Percentiles rank a stretch among this genome's conserved stretches.
Evolutionary conservation across 2,797 vertebrate genomes (phyloP).

Genomic region (Lemur catta): DNA sequence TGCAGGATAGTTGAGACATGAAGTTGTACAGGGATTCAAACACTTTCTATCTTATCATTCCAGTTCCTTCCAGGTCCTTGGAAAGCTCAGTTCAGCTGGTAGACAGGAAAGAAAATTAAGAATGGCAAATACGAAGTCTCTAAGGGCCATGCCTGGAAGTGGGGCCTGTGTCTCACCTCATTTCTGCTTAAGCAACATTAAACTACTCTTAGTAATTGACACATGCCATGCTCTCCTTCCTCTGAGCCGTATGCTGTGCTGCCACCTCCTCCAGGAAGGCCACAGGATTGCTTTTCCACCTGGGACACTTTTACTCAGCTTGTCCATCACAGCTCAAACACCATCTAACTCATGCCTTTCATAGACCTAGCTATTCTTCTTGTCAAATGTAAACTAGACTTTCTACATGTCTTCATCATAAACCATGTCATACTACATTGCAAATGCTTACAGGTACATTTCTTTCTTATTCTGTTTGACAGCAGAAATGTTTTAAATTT

Average conservation of each 20-base stretch:
- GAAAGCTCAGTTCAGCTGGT: neutral
- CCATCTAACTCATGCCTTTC: neutral
- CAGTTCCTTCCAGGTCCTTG: neutral
- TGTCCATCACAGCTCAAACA: neutral
- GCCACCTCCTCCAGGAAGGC: neutral
- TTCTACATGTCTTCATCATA: neutral
- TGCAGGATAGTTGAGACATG: neutral
- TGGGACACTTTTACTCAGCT: neutral
- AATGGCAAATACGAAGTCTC: neutral
- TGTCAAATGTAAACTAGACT: neutral
- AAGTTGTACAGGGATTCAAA: accelerated
- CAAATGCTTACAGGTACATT: neutral
- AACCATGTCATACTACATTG: neutral
- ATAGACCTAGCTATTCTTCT: neutral
- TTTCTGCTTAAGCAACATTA: neutral
- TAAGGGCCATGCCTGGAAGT: accelerated
- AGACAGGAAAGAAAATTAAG: neutral
- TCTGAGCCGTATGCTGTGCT: neutral
- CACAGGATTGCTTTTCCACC: neutral
- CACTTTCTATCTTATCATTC: neutral
- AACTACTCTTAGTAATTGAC: neutral
- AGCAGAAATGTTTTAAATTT: neutral
- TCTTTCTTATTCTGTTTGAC: neutral
- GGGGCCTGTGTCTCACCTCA: too few species aligned
- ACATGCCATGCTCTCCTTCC: accelerated